Percentiles rank a stretch among this genome's conserved stretches.
phyloP scores from a whole-genome alignment of 2,113 vertebrate genomes.

The Silurus glanis region DNA sequence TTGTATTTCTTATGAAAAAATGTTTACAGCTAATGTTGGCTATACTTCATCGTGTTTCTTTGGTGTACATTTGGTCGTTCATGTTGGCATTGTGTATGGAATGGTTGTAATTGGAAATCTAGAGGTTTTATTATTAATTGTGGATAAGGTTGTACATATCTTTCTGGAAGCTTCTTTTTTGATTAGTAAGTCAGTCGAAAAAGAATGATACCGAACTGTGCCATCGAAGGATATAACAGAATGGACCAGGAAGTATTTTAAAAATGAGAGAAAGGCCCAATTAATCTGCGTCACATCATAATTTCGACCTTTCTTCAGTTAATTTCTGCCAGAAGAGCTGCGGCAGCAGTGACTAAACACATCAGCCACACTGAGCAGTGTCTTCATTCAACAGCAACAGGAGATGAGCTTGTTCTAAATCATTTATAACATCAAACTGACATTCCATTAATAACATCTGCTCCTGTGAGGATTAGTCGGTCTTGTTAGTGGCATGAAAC shows the following conservation, averaged over 20 bases:
- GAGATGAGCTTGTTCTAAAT: conserved; percentile 19
- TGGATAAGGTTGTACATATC: not conserved
- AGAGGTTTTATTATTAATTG: not conserved
- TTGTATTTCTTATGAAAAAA: not conserved
- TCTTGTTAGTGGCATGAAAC: conserved; percentile 5
- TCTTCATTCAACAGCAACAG: conserved; percentile 13
- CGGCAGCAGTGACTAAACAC: not conserved
- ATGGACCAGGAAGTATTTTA: not conserved
- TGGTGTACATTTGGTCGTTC: not conserved
- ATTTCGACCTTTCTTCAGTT: not conserved
- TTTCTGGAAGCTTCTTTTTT: not conserved
- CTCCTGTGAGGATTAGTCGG: not conserved
- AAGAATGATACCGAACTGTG: not conserved
- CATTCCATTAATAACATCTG: conserved; percentile 9
- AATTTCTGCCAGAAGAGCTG: not conserved
- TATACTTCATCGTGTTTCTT: not conserved
- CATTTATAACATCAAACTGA: conserved; percentile 30
- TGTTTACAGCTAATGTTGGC: not conserved
- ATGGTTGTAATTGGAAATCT: not conserved
- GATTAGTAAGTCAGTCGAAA: not conserved
- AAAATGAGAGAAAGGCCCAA: not conserved
- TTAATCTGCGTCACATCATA: not conserved
- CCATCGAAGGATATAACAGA: not conserved
- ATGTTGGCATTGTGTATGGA: not conserved
- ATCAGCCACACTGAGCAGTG: not conserved